Conservation (phyloP, 2,113 vertebrate genomes). For the Lepus americanus region DNA sequence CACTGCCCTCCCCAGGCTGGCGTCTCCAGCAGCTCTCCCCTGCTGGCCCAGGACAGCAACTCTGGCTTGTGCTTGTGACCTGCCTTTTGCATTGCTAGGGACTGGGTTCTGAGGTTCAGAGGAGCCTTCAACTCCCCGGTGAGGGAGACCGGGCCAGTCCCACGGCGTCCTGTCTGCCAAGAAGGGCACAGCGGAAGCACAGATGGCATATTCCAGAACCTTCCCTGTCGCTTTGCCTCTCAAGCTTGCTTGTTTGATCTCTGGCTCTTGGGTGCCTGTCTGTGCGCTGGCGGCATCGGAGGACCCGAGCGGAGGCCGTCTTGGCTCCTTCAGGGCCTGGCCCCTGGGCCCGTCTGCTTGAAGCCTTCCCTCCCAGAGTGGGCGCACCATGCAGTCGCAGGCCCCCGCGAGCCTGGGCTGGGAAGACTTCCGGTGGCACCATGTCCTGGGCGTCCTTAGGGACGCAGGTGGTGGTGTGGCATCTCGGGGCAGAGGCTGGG, state of each 20-base stretch:
- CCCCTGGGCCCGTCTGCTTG: background rate
- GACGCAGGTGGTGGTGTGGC: background rate
- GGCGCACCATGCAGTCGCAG: background rate
- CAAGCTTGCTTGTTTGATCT: background rate
- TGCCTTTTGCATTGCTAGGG: background rate
- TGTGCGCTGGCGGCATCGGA: background rate
- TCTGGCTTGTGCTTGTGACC: too few relatives aligned
- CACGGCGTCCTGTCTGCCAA: background rate
- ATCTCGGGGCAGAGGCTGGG: background rate
- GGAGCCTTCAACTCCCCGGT: background rate
- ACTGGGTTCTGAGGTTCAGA: background rate
- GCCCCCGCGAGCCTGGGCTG: background rate
- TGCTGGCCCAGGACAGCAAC: too few relatives aligned
- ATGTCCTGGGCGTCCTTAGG: background rate
- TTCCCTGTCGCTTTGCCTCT: background rate
- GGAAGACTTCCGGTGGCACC: background rate
- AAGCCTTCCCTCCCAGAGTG: background rate
- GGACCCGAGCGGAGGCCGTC: too few relatives aligned
- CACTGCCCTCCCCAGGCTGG: background rate
- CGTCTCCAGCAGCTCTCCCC: background rate
- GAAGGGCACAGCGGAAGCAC: background rate
- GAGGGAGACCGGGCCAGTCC: background rate
- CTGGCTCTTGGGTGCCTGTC: background rate
- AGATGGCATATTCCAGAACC: background rate
- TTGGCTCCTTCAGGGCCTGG: background rate